phyloP scores from a whole-genome alignment of 1,140 invertebrate species.

The Aphelenchoides fujianensis region DNA sequence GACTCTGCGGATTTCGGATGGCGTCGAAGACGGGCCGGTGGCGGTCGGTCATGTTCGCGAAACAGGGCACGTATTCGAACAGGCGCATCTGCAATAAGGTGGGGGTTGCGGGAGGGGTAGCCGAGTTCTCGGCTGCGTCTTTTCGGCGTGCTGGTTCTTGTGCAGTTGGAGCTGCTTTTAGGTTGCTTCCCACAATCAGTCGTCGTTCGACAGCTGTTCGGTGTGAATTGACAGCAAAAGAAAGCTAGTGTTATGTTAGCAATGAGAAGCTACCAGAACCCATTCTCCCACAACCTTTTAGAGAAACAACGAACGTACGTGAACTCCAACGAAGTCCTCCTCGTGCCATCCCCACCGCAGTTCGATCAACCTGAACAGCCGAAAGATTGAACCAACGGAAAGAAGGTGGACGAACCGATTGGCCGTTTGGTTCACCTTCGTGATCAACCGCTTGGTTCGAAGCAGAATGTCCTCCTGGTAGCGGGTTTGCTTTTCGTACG shows the following conservation, averaged over 20 bases:
- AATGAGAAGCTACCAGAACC: no score
- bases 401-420: conserved; percentile 30
- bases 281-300: no score
- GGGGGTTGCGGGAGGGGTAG: no score
- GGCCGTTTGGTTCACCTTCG: conserved; percentile 40
- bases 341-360: conserved; percentile 57
- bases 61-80: conserved; percentile 40
- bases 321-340: conserved; percentile 52
- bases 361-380: conserved; percentile 41
- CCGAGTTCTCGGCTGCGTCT: no score
- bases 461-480: conserved; percentile 61
- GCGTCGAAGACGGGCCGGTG: conserved; percentile 52
- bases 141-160: no score
- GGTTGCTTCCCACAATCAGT: no score
- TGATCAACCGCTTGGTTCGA: conserved; percentile 55
- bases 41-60: conserved; percentile 40
- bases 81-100: no score
- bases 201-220: no score
- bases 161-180: no score
- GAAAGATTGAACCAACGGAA: not conserved
- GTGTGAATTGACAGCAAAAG: no score
- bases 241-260: no score
- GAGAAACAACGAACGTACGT: conserved; percentile 34
- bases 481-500: conserved; percentile 59
- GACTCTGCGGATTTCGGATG: conserved; percentile 39